Conservation (phyloP, 2,888 invertebrate genomes). For the Phyllotreta striolata region DNA sequence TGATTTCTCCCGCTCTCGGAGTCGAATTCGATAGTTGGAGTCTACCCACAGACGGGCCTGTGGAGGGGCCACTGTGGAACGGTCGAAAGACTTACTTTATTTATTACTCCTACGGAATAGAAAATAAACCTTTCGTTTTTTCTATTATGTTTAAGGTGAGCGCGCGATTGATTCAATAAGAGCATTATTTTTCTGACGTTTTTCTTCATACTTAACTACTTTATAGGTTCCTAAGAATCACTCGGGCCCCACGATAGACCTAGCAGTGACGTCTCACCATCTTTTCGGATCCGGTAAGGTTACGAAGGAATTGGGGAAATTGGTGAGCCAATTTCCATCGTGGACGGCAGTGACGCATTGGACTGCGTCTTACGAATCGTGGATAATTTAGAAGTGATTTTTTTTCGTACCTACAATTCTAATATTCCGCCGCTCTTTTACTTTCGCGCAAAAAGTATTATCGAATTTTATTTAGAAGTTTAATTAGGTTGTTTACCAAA, state of each 20-base stretch:
- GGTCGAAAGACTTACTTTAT: constrained; percentile 71
- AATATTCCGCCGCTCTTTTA: no score
- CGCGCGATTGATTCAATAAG: constrained; percentile 2
- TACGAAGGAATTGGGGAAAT: constrained; percentile 63
- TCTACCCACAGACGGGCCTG: constrained; percentile 64
- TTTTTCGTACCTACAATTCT: neutral
- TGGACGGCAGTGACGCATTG: constrained; percentile 74
- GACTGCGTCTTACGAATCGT: constrained; percentile 75
- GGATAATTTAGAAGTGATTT: constrained; percentile 53
- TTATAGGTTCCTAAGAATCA: constrained; percentile 59
- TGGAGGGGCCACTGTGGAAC: constrained; percentile 65
- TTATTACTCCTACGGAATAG: constrained; percentile 71
- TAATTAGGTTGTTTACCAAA: no score
- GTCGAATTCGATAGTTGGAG: constrained; percentile 68
- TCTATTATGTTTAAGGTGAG: constrained; percentile 69
- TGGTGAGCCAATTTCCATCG: constrained; percentile 68
- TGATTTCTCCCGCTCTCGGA: constrained; percentile 68
- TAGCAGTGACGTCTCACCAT: constrained; percentile 70
- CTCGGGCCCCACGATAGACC: constrained; percentile 62
- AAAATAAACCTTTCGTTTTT: constrained; percentile 67
- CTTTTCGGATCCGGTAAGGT: constrained; percentile 66
- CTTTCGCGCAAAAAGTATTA: no score
- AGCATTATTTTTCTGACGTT: neutral
- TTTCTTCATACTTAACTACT: neutral
- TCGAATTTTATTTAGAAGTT: no score